phyloP scores from a whole-genome alignment of 2,797 vertebrate species.

The Rallus crepitans region DNA sequence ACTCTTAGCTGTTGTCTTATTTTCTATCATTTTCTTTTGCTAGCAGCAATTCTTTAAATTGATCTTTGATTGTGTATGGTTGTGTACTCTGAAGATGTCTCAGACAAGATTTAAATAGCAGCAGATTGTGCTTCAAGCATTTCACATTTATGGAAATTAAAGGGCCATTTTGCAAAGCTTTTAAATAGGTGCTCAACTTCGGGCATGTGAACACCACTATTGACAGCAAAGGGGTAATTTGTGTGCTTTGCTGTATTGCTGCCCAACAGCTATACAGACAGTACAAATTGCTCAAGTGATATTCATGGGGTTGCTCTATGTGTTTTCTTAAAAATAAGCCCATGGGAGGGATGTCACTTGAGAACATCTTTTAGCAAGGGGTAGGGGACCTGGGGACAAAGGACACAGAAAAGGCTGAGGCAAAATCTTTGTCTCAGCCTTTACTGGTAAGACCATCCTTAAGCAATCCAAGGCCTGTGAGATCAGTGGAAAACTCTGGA shows the following conservation, averaged over 20 bases:
- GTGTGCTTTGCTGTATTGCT: not conserved
- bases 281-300: not conserved
- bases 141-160: conserved; percentile 4
- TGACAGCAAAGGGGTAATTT: not conserved
- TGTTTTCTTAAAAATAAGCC: not conserved
- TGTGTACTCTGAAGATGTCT: not conserved
- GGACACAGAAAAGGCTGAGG: not conserved
- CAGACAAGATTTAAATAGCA: not conserved
- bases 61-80: not conserved
- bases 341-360: not conserved
- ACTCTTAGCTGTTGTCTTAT: not conserved
- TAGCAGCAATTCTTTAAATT: conserved; percentile 3
- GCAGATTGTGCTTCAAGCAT: conserved; percentile 2
- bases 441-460: accelerated
- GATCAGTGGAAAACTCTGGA: not conserved
- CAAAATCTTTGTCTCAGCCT: not conserved
- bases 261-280: not conserved
- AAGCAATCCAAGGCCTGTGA: not conserved
- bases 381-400: not conserved
- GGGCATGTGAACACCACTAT: not conserved
- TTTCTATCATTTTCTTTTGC: conserved; percentile 16
- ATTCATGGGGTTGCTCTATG: not conserved
- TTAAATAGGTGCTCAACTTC: not conserved
- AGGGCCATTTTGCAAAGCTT: conserved; percentile 1
- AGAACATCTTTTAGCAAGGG: not conserved